Conservation (phyloP, 2,113 vertebrate genomes). For the Notiomystis cincta region DNA sequence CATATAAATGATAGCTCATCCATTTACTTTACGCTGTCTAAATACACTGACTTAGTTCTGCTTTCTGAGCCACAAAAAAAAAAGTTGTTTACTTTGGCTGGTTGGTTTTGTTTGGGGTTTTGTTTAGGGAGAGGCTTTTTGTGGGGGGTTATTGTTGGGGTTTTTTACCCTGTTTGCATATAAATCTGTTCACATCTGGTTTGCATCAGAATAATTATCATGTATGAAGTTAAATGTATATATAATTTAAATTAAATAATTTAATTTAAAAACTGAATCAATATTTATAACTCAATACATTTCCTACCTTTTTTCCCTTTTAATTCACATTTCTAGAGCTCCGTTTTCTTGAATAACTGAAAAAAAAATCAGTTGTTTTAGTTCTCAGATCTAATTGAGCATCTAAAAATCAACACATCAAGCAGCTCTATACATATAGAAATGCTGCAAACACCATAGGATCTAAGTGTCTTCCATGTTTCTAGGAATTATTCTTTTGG, state of each 20-base stretch:
- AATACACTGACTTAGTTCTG: not conserved
- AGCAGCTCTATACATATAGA: not conserved
- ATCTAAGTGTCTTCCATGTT: not conserved
- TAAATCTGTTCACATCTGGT: not conserved
- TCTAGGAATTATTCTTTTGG: not conserved
- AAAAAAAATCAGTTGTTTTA: not conserved
- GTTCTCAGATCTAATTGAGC: not conserved
- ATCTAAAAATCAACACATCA: not conserved
- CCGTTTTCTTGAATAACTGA: not conserved
- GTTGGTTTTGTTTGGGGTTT: not conserved
- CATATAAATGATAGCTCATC: not conserved
- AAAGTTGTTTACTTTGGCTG: not conserved
- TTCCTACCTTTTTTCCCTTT: not conserved
- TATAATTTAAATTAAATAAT: not conserved
- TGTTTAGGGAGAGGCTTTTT: not conserved
- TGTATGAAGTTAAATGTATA: not conserved
- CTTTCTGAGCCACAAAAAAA: not conserved
- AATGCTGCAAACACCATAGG: not conserved
- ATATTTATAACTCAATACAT: not conserved
- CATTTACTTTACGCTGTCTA: not conserved
- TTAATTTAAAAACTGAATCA: not conserved
- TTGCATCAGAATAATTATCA: not conserved
- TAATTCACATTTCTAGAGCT: not conserved
- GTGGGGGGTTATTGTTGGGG: accelerated
- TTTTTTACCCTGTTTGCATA: not conserved